phyloP scores from a whole-genome alignment of 2,888 invertebrate species.

The Napeogenes inachia region DNA sequence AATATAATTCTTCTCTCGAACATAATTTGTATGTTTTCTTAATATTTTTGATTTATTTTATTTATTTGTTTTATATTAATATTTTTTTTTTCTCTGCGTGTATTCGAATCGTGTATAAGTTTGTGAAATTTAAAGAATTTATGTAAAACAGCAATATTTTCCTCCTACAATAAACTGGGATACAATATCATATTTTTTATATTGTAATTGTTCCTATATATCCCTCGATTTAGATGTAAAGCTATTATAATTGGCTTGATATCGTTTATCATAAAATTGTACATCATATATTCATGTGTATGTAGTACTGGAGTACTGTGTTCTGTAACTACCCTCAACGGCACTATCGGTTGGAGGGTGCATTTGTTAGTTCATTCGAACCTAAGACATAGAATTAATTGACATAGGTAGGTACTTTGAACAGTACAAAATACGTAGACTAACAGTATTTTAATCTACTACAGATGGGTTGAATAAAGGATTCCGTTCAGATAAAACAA shows the following conservation, averaged over 20 bases:
- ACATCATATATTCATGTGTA: constrained; percentile 37
- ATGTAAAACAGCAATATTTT: constrained; percentile 24
- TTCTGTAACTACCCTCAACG: constrained; percentile 59
- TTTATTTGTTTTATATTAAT: constrained; percentile 13
- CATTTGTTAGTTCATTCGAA: constrained; percentile 57
- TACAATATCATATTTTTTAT: constrained; percentile 11
- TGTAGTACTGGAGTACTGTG: constrained; percentile 64
- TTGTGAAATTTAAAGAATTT: constrained; percentile 12
- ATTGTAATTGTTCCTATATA: constrained; percentile 29
- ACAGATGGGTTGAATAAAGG: constrained; percentile 76
- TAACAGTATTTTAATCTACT: constrained; percentile 72
- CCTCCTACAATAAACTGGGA: constrained; percentile 18
- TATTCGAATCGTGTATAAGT: constrained; percentile 21
- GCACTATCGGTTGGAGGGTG: constrained; percentile 38
- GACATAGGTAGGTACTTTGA: constrained; percentile 75
- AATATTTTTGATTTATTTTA: not conserved
- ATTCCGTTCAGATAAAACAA: constrained; percentile 66
- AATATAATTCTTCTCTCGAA: too few relatives aligned
- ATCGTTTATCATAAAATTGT: constrained; percentile 38
- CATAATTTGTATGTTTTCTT: too few relatives aligned
- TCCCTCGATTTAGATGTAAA: constrained; percentile 25
- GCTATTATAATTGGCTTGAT: constrained; percentile 36
- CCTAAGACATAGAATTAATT: constrained; percentile 63
- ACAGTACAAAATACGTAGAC: constrained; percentile 74
- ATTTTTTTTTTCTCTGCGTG: constrained; percentile 15